These are phyloP conservation scores for Drosophila arawakana DNA, from an alignment of 1,140 invertebrate genomes.

Conservation along the genomic window DNA sequence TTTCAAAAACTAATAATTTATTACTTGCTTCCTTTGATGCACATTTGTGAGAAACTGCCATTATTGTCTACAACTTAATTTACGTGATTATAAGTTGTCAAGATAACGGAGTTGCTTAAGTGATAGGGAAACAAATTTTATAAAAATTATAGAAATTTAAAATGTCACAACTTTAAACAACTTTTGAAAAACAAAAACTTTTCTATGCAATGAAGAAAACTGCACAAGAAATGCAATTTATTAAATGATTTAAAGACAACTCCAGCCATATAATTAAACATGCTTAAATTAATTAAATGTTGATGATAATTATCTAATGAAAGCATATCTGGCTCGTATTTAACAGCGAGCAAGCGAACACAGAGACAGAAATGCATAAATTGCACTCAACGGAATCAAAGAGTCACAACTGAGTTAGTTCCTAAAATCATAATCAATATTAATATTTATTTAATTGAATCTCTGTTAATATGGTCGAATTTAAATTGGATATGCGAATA, in stretches of 20 bases:
- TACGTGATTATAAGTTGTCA: not conserved
- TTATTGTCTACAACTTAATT: constrained; percentile 24
- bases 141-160: too few relatives aligned
- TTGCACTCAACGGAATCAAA: not conserved
- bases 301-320: too few relatives aligned
- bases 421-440: constrained; percentile 10
- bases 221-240: too few relatives aligned
- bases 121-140: not conserved
- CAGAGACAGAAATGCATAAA: too few relatives aligned
- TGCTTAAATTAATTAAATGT: too few relatives aligned
- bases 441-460: constrained; percentile 7
- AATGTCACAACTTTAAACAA: too few relatives aligned
- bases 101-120: not conserved
- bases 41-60: constrained; percentile 5
- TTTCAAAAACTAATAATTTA: constrained; percentile 74
- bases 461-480: not conserved
- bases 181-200: too few relatives aligned
- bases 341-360: too few relatives aligned
- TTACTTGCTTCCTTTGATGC: constrained; percentile 59
- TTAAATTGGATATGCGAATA: not conserved
- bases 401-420: not conserved
- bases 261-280: too few relatives aligned
- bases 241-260: too few relatives aligned
- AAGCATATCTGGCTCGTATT: too few relatives aligned
- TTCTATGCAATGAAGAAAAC: too few relatives aligned